These are phyloP conservation scores for Apistogramma diplotaenia DNA, from an alignment of 2,113 vertebrate species.

Conservation along the genomic window DNA sequence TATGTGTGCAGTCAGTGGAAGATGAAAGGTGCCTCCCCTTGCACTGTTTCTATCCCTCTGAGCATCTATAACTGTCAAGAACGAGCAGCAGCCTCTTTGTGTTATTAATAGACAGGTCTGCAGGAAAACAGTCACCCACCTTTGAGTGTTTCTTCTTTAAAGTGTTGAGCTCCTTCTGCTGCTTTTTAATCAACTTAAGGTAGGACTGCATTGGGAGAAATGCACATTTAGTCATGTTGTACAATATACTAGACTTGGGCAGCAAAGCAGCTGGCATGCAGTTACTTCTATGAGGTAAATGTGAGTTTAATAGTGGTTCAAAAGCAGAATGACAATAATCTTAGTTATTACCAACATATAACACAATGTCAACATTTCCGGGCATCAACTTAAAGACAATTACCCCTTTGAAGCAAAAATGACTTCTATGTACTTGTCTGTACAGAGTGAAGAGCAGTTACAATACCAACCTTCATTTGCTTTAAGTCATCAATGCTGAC, in stretches of 20 bases:
- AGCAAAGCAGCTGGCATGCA: background rate
- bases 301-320: background rate
- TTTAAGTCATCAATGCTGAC: constrained; percentile 97
- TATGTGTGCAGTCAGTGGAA: background rate
- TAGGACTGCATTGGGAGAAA: constrained; percentile 80
- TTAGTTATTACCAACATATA: background rate
- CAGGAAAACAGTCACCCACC: constrained; percentile 73
- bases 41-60: background rate
- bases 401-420: background rate
- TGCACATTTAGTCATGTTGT: background rate
- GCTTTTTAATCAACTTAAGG: constrained; percentile 94
- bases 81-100: constrained; percentile 13
- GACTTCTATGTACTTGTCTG: background rate
- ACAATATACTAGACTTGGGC: background rate
- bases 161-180: constrained; percentile 92
- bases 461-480: constrained; percentile 89
- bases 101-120: background rate
- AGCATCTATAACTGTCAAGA: constrained; percentile 23
- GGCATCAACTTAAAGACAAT: too few relatives aligned
- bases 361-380: background rate
- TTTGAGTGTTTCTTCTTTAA: constrained; percentile 97
- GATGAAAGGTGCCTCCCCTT: constrained; percentile 41
- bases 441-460: background rate
- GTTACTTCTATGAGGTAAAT: rapidly evolving
- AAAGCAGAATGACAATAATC: background rate